These are phyloP conservation scores for Oegoconia quadripuncta DNA, from an alignment of 2,888 invertebrate species.

Conservation along the genomic window DNA sequence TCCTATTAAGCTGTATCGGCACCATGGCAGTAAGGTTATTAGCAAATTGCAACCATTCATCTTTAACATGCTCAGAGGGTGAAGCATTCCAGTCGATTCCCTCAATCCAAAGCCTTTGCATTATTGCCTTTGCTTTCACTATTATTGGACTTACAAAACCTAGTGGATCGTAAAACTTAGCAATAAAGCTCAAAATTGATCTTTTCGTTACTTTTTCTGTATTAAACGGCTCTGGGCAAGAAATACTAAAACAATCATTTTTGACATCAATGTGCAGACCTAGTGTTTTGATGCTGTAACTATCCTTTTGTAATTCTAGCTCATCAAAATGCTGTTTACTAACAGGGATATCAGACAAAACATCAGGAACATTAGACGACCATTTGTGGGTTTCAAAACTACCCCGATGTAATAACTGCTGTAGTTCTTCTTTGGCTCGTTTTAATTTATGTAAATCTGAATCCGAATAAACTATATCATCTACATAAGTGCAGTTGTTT, in stretches of 20 bases:
- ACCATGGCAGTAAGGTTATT: conserved; percentile 9
- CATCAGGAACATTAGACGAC: too few species aligned
- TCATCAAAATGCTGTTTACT: neutral
- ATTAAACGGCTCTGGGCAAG: conserved; percentile 4
- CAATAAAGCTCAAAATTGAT: conserved; percentile 15
- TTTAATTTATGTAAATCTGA: neutral
- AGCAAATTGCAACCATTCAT: conserved; percentile 15
- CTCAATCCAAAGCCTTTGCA: conserved; percentile 16
- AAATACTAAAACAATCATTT: conserved; percentile 6
- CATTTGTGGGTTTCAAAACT: conserved; percentile 7
- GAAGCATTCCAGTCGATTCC: conserved; percentile 10
- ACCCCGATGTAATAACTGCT: neutral
- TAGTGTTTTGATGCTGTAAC: conserved; percentile 1
- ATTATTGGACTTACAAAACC: conserved; percentile 15
- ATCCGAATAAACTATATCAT: conserved; percentile 11
- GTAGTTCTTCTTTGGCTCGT: neutral
- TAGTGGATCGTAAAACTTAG: conserved; percentile 19
- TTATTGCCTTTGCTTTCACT: conserved; percentile 15
- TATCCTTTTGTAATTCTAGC: conserved; percentile 6
- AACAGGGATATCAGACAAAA: neutral
- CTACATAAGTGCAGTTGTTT: conserved; percentile 12
- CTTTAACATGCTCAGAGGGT: neutral
- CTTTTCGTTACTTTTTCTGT: conserved; percentile 13
- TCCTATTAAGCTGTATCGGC: conserved; percentile 5
- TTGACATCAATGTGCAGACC: too few species aligned